Evolutionary conservation across 2,888 invertebrate genomes (phyloP).

Genomic region (Venusia cambrica): DNA sequence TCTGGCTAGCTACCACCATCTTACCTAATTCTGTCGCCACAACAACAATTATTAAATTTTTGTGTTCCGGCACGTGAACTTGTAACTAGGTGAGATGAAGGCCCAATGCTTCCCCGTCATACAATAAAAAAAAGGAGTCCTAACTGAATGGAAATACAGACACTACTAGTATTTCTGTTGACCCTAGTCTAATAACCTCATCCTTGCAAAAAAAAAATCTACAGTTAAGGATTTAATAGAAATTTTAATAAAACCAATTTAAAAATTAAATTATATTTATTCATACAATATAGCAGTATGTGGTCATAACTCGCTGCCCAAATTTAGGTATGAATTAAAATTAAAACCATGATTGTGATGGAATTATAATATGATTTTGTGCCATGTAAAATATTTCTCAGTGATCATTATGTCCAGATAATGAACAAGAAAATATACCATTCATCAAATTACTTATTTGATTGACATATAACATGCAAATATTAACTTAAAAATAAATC

Average conservation of each 20-base stretch:
- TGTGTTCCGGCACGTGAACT: too few species aligned
- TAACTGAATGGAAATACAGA: too few species aligned
- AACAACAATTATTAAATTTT: too few species aligned
- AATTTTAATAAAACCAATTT: neutral
- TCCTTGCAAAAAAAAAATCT: too few species aligned
- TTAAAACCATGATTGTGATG: conserved; percentile 70
- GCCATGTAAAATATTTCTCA: conserved; percentile 59
- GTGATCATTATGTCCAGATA: conserved; percentile 70
- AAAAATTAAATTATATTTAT: conserved; percentile 4
- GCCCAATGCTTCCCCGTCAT: too few species aligned
- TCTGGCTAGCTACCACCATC: too few species aligned
- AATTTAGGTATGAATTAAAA: conserved; percentile 36
- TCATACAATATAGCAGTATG: conserved; percentile 49
- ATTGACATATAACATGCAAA: conserved; percentile 56
- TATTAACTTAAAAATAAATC: conserved; percentile 48
- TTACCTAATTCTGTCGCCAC: too few species aligned
- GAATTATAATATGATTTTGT: conserved; percentile 50
- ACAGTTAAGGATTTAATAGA: too few species aligned
- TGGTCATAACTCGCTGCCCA: conserved; percentile 54
- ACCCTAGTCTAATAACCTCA: too few species aligned
- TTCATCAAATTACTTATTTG: conserved; percentile 47
- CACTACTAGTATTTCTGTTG: too few species aligned
- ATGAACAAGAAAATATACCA: conserved; percentile 66
- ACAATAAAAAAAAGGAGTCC: too few species aligned
- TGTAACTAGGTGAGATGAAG: too few species aligned